Percentiles rank a stretch among this genome's conserved stretches.
Conservation (phyloP, 1,140 invertebrate species). For the Diuraphis noxia region DNA sequence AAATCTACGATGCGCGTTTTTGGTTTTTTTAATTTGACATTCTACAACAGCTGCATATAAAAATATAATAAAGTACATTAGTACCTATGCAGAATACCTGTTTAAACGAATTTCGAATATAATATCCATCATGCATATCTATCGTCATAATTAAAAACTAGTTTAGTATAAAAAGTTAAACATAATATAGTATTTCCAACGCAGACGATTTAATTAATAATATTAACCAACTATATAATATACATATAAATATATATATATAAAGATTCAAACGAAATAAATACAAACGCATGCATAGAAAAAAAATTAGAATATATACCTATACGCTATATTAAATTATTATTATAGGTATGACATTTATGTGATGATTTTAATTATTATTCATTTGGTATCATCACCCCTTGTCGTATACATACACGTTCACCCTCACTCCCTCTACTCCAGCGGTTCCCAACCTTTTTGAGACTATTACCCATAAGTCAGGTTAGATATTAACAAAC, state of each 20-base stretch:
- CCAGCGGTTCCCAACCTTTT: too few species aligned
- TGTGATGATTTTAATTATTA: neutral
- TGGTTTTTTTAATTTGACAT: neutral
- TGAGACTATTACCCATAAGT: too few species aligned
- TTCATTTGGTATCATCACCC: neutral
- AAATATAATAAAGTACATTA: too few species aligned
- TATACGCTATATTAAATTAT: neutral
- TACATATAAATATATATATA: too few species aligned
- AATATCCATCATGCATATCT: neutral
- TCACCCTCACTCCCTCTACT: neutral
- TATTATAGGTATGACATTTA: neutral
- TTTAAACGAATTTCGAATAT: neutral
- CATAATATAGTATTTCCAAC: too few species aligned
- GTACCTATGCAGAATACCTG: neutral
- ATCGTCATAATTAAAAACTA: constrained; percentile 33
- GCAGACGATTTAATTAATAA: neutral
- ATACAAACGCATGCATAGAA: neutral
- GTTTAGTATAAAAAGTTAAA: too few species aligned
- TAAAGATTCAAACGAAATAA: neutral
- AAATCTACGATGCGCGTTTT: neutral
- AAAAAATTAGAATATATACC: neutral
- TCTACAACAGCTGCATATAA: neutral
- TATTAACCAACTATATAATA: neutral
- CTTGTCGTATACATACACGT: neutral
- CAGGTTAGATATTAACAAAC: too few species aligned